Conservation (phyloP, 2,113 vertebrate genomes). For the Leptodactylus fuscus region DNA sequence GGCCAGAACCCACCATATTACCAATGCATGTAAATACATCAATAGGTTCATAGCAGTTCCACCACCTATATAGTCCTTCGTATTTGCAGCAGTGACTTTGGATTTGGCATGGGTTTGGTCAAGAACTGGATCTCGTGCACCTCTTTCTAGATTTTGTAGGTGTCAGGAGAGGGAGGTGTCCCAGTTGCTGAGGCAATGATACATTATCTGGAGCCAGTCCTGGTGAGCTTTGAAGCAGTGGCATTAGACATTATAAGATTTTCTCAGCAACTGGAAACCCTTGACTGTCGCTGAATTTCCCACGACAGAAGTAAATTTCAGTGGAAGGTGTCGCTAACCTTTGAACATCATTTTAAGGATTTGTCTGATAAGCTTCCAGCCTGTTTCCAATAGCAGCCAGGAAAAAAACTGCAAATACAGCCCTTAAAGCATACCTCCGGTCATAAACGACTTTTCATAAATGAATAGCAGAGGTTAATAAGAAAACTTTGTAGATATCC, state of each 20-base stretch:
- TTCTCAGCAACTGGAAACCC: not conserved
- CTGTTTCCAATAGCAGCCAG: not conserved
- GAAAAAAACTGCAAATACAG: not conserved
- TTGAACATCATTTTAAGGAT: not conserved
- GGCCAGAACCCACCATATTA: no score
- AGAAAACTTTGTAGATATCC: no score
- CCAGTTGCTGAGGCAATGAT: not conserved
- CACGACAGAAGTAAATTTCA: not conserved
- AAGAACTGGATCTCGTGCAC: no score
- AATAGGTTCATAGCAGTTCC: no score
- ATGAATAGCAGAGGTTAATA: no score
- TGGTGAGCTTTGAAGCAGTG: not conserved
- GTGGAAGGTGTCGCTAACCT: not conserved
- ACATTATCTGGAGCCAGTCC: not conserved
- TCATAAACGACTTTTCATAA: no score
- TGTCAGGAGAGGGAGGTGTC: not conserved
- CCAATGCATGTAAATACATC: no score
- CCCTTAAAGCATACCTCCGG: no score
- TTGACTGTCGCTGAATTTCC: not conserved
- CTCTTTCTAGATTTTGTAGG: not conserved
- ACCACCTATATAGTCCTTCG: no score
- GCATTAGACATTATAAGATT: not conserved
- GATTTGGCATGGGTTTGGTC: no score
- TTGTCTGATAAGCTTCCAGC: not conserved
- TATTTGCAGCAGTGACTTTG: no score